Evolutionary conservation across 2,888 invertebrate species (phyloP).

Genomic region (Acanthosepion lycidas): DNA sequence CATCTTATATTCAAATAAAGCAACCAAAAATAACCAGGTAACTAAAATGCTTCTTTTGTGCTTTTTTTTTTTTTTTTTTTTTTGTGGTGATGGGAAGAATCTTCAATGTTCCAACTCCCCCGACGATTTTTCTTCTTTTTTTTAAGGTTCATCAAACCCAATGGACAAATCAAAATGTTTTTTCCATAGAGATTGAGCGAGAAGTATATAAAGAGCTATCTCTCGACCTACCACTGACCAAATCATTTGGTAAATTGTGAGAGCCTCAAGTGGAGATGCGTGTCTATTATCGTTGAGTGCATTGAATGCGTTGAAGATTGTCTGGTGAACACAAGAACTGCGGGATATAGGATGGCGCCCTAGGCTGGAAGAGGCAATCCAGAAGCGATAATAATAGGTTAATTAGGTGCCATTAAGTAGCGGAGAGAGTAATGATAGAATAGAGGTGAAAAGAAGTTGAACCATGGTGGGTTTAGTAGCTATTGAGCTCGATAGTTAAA

Average conservation of each 20-base stretch:
- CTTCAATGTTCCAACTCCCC: too few relatives aligned
- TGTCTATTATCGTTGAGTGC: background rate
- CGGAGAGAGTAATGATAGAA: background rate
- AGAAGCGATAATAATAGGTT: background rate
- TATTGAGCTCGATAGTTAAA: background rate
- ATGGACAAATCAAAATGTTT: background rate
- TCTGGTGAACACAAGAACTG: background rate
- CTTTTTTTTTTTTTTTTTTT: too few relatives aligned
- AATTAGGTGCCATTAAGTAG: background rate
- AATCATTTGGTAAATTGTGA: background rate
- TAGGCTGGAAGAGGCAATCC: background rate
- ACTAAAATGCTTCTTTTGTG: too few relatives aligned
- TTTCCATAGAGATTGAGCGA: background rate
- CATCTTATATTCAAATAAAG: too few relatives aligned
- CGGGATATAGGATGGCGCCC: background rate
- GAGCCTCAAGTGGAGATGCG: background rate
- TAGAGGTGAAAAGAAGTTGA: background rate
- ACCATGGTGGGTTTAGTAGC: background rate
- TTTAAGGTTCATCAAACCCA: background rate
- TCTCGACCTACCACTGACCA: background rate
- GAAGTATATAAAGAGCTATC: background rate
- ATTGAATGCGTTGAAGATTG: background rate
- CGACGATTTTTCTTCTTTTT: too few relatives aligned
- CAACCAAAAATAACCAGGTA: too few relatives aligned
- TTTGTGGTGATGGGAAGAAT: too few relatives aligned